Conservation (phyloP, 2,797 vertebrate genomes). For the Allenopithecus nigroviridis region DNA sequence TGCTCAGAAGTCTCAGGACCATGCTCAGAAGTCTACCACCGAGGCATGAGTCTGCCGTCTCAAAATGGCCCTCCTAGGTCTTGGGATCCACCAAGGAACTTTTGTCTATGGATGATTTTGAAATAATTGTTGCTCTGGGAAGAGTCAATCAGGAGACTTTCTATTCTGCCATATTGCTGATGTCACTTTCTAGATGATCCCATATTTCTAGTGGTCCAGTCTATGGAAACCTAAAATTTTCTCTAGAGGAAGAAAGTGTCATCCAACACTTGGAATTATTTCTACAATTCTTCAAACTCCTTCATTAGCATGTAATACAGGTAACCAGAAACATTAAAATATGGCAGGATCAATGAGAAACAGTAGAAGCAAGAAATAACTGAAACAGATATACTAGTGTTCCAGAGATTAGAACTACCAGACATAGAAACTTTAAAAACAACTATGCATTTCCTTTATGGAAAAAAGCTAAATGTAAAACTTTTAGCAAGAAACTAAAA, state of each 20-base stretch:
- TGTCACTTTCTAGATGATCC: not conserved
- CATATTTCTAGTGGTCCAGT: not conserved
- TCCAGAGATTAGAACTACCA: not conserved
- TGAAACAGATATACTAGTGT: not conserved
- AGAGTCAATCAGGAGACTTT: not conserved
- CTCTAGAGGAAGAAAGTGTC: not conserved
- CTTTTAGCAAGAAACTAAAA: not conserved
- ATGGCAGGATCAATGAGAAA: not conserved
- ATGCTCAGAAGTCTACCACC: not conserved
- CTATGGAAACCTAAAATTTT: not conserved
- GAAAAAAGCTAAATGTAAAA: not conserved
- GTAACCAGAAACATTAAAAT: not conserved
- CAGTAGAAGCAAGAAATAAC: not conserved
- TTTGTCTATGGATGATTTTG: not conserved
- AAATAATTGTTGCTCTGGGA: not conserved
- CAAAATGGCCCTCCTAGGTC: not conserved
- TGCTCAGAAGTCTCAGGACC: not conserved
- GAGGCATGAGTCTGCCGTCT: not conserved
- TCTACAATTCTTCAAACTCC: not conserved
- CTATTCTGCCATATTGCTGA: not conserved
- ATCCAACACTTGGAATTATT: not conserved
- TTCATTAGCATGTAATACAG: not conserved
- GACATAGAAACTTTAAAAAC: not conserved
- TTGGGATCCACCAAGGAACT: not conserved
- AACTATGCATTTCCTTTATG: not conserved